Evolutionary conservation across 1,140 invertebrate genomes (phyloP).

Genomic region (Chrysomallon squamiferum): DNA sequence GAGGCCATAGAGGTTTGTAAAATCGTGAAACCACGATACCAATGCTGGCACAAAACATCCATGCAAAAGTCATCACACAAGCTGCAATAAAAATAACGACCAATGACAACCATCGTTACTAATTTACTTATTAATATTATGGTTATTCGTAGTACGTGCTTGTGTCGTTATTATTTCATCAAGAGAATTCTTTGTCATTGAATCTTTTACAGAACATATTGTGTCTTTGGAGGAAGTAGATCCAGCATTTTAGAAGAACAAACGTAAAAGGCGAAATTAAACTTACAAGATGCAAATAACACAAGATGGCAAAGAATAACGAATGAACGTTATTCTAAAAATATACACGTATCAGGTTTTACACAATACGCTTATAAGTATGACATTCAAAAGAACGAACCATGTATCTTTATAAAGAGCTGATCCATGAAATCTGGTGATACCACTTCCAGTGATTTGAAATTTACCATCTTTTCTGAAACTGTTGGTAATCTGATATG

Average conservation of each 20-base stretch:
- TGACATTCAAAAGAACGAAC: slow-evolving; percentile 15
- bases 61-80: slow-evolving; percentile 83
- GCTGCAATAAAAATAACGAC: slow-evolving; percentile 54
- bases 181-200: too few species aligned
- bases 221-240: too few species aligned
- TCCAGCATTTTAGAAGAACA: too few species aligned
- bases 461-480: slow-evolving; percentile 17
- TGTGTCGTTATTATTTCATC: not conserved
- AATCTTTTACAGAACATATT: too few species aligned
- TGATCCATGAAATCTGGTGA: slow-evolving; percentile 4
- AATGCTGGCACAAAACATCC: slow-evolving; percentile 87
- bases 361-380: too few species aligned
- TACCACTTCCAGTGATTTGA: slow-evolving; percentile 17
- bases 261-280: too few species aligned
- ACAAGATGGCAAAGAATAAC: too few species aligned
- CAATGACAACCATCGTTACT: not conserved
- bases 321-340: too few species aligned
- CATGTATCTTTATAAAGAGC: slow-evolving; percentile 33
- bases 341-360: too few species aligned
- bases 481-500: slow-evolving; percentile 24
- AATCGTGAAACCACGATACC: slow-evolving; percentile 90
- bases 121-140: not conserved
- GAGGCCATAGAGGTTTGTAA: slow-evolving; percentile 88
- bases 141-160: not conserved
- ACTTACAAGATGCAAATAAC: too few species aligned